Percentiles rank a stretch among this genome's conserved stretches.
Conservation (phyloP, 2,888 invertebrate genomes). For the Netelia melanura region DNA sequence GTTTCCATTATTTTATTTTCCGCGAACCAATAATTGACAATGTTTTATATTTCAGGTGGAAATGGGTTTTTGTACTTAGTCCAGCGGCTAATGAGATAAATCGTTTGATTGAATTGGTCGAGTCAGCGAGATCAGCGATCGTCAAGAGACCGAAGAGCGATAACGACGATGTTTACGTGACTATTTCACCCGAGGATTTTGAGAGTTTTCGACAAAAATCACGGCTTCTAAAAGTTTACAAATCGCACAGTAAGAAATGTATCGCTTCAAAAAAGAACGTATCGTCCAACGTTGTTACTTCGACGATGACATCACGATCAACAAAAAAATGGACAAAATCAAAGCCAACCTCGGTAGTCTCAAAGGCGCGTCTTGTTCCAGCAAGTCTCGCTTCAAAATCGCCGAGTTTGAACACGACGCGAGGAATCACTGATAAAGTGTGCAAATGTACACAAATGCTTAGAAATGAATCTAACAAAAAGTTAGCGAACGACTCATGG, state of each 20-base stretch:
- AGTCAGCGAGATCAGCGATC: conserved; percentile 45
- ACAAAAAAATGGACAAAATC: neutral
- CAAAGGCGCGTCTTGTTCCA: neutral
- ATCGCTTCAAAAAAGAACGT: neutral
- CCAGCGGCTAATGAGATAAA: conserved; percentile 40
- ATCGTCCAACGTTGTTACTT: neutral
- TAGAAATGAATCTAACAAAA: neutral
- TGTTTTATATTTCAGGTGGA: conserved; percentile 46
- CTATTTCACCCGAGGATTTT: conserved; percentile 54
- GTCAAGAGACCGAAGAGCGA: conserved; percentile 23
- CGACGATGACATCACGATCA: neutral
- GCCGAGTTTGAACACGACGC: neutral
- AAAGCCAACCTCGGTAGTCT: neutral
- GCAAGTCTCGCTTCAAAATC: neutral
- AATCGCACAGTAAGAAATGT: conserved; percentile 48
- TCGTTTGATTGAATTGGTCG: conserved; percentile 40
- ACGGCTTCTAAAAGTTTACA: conserved; percentile 30
- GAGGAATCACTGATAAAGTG: neutral
- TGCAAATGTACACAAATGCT: conserved; percentile 1
- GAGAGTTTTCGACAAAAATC: conserved; percentile 41
- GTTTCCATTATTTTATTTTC: neutral
- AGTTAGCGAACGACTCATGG: neutral
- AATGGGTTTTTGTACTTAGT: conserved; percentile 54
- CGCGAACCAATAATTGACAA: neutral
- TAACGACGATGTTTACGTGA: conserved; percentile 36